Evolutionary conservation across 2,888 invertebrate species (phyloP).

Genomic region (Pyrgus malvae): DNA sequence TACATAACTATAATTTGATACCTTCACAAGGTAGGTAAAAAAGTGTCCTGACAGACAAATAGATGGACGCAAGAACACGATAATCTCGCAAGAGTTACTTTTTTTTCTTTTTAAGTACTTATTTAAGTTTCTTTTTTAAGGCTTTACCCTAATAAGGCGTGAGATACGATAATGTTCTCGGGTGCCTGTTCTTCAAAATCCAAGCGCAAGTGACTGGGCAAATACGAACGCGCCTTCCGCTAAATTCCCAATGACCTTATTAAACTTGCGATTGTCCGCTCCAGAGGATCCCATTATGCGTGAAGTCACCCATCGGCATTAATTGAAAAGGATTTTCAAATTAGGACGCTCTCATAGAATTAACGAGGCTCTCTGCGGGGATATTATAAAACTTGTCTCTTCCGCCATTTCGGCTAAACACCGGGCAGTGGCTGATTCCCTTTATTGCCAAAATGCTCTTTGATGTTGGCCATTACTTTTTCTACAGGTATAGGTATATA

Average conservation of each 20-base stretch:
- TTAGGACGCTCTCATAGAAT: conserved; percentile 56
- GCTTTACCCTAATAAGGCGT: too few species aligned
- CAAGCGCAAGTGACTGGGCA: not conserved
- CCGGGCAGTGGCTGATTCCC: not conserved
- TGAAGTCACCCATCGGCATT: conserved; percentile 53
- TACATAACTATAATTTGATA: too few species aligned
- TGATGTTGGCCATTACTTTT: conserved; percentile 21
- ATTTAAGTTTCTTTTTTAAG: too few species aligned
- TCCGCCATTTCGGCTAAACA: conserved; percentile 33
- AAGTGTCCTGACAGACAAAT: too few species aligned
- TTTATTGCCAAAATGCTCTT: not conserved
- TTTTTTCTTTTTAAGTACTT: too few species aligned
- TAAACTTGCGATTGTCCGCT: conserved; percentile 54
- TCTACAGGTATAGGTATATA: too few species aligned
- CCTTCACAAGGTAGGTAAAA: too few species aligned
- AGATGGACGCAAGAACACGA: too few species aligned
- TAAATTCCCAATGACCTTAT: conserved; percentile 50
- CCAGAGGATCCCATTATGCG: conserved; percentile 61
- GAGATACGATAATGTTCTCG: too few species aligned
- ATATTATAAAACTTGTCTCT: conserved; percentile 52
- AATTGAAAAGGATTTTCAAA: conserved; percentile 66
- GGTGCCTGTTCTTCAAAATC: not conserved
- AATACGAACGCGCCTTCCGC: conserved; percentile 3
- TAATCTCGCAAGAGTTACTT: too few species aligned
- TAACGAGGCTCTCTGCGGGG: conserved; percentile 40